A percentile compares a stretch with the other conserved stretches of the same genome.
These are phyloP conservation scores for Typhlomys cinereus DNA, from an alignment of 2,113 vertebrate genomes.

Conservation along the genomic window DNA sequence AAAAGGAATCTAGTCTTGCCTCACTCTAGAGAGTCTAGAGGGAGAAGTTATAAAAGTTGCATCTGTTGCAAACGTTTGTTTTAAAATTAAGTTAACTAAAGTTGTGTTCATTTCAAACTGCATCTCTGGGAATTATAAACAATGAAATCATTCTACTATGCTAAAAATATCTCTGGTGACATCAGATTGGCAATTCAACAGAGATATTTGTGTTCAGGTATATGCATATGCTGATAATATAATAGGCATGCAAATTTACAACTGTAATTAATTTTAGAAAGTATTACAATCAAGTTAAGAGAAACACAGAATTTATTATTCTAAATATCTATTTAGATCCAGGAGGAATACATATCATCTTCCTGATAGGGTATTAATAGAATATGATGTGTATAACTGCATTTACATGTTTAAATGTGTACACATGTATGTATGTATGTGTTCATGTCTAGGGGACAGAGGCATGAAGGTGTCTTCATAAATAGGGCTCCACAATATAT, in stretches of 20 bases:
- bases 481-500: too few species aligned
- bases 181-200: neutral
- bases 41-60: constrained; percentile 15
- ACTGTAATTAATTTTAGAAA: neutral
- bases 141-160: neutral
- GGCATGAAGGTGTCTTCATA: neutral
- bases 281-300: neutral
- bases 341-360: neutral
- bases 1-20: neutral
- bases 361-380: neutral
- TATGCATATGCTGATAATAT: neutral
- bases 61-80: constrained; percentile 14
- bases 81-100: constrained; percentile 32
- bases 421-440: neutral
- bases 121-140: constrained; percentile 31
- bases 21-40: neutral
- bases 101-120: neutral
- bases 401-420: neutral
- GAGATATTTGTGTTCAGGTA: neutral
- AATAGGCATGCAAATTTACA: neutral
- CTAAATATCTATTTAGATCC: neutral
- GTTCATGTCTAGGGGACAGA: neutral
- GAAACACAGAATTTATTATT: neutral
- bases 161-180: neutral
- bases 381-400: neutral